These are phyloP conservation scores for Brachionus angularis DNA, from an alignment of 1,140 invertebrate genomes.

Conservation along the genomic window DNA sequence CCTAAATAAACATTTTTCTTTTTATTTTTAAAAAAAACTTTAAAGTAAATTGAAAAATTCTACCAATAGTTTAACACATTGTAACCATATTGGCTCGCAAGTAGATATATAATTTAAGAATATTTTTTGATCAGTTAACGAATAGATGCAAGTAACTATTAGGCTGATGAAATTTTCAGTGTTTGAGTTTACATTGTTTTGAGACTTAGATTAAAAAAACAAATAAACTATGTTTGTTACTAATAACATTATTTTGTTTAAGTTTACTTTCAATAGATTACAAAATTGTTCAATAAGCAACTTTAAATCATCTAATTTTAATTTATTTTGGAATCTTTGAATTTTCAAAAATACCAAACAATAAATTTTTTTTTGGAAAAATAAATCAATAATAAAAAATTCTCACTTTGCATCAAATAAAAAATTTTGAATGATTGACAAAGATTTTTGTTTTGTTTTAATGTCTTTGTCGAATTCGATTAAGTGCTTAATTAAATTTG, in stretches of 20 bases:
- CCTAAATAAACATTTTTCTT: background rate
- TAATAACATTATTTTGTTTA: background rate
- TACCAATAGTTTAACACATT: conserved; percentile 16
- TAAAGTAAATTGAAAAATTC: no score
- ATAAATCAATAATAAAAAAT: no score
- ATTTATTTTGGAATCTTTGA: no score
- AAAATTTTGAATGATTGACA: no score
- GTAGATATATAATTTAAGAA: background rate
- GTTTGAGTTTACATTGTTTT: background rate
- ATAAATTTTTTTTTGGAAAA: no score
- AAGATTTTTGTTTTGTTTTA: no score
- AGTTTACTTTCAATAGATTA: background rate
- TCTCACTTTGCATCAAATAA: no score
- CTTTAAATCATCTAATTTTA: no score
- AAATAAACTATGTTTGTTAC: no score
- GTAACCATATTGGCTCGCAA: background rate
- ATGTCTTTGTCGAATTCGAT: no score
- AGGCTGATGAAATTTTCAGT: background rate
- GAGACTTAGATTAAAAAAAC: background rate
- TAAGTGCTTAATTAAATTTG: conserved; percentile 6
- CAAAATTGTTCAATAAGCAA: background rate
- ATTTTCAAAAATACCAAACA: no score
- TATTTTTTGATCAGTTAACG: conserved; percentile 15
- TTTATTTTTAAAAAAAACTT: background rate
- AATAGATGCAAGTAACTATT: conserved; percentile 11